These are phyloP conservation scores for Pemphigus obesinymphae DNA, from an alignment of 1,140 invertebrate species.

Conservation along the genomic window DNA sequence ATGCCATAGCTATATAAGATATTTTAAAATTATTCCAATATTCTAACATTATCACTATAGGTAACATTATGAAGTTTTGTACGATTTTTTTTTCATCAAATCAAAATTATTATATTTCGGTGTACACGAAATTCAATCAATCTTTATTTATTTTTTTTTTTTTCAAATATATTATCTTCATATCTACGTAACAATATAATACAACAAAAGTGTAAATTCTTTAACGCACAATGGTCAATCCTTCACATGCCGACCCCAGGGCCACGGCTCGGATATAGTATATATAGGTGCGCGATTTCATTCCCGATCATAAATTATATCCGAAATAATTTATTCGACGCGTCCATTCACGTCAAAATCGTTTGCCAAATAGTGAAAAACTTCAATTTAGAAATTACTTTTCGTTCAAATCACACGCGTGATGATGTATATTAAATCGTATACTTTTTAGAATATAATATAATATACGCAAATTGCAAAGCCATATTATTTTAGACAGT, in stretches of 20 bases:
- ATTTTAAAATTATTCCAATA: not conserved
- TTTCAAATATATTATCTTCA: not conserved
- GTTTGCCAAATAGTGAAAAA: constrained; percentile 9
- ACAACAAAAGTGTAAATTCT: constrained; percentile 18
- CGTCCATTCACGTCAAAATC: constrained; percentile 13
- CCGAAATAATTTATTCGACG: constrained; percentile 3
- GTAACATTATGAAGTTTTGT: not conserved
- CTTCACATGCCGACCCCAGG: constrained; percentile 22
- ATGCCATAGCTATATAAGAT: not conserved
- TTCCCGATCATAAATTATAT: constrained; percentile 21
- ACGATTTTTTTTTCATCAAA: not conserved
- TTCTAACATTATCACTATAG: not conserved
- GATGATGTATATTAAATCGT: too few relatives aligned
- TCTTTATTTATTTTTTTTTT: not conserved
- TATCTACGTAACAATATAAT: not conserved
- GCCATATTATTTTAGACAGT: not conserved
- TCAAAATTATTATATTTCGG: not conserved
- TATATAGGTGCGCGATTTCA: not conserved
- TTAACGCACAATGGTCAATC: constrained; percentile 27
- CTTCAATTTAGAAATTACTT: not conserved
- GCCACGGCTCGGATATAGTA: not conserved
- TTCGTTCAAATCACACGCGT: not conserved
- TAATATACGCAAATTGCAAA: not conserved
- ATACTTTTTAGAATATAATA: not conserved
- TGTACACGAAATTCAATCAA: not conserved